phyloP scores from a whole-genome alignment of 2,888 invertebrate species.

The Ceratothoa steindachneri region DNA sequence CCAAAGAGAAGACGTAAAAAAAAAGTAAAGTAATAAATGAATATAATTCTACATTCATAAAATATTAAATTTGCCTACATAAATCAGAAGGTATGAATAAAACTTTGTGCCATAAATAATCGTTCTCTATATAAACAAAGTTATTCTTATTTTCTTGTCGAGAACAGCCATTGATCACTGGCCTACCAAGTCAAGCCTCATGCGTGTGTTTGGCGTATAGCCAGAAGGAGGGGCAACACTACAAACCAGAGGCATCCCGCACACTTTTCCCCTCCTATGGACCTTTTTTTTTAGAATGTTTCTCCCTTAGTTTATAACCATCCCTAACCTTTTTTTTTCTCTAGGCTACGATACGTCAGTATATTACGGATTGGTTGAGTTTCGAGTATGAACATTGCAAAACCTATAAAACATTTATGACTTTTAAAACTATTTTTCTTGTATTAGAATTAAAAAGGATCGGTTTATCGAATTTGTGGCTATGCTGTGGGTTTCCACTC shows the following conservation, averaged over 20 bases:
- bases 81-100: conserved; percentile 9
- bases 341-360: too few species aligned
- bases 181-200: conserved; percentile 6
- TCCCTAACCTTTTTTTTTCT: background rate
- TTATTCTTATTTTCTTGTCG: conserved; percentile 1
- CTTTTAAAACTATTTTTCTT: too few species aligned
- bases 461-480: too few species aligned
- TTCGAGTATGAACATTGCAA: too few species aligned
- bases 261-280: background rate
- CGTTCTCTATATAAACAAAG: conserved; percentile 10
- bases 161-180: conserved; percentile 6
- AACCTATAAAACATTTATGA: too few species aligned
- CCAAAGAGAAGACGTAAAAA: too few species aligned
- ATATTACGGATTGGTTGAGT: too few species aligned
- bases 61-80: background rate
- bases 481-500: too few species aligned
- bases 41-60: conserved; percentile 1
- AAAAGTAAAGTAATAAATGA: background rate
- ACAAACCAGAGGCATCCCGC: background rate
- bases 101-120: conserved; percentile 3
- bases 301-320: background rate
- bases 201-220: conserved; percentile 7
- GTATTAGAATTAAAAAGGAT: too few species aligned
- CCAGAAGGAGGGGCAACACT: conserved; percentile 9
- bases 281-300: background rate